Conservation (phyloP, 2,113 vertebrate genomes). For the Hymenochirus boettgeri region DNA sequence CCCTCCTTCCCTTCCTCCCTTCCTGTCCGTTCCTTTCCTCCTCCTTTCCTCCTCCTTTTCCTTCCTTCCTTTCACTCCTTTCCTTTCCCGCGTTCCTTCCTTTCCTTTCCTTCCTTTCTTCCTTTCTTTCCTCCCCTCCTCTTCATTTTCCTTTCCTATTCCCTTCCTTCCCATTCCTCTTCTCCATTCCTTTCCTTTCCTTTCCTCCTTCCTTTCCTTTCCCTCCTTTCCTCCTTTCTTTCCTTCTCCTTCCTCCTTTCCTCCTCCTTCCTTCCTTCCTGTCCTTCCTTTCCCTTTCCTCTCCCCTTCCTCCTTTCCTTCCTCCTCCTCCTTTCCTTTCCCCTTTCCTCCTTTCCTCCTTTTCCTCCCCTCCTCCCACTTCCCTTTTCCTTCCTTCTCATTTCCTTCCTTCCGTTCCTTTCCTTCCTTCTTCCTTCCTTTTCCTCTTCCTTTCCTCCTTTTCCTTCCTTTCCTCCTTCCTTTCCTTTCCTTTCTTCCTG, state of each 20-base stretch:
- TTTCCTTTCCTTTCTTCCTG: neutral
- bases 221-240: neutral
- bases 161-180: neutral
- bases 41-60: neutral
- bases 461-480: neutral
- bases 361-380: no score
- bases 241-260: no score
- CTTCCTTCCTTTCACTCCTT: neutral
- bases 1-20: neutral
- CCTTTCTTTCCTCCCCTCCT: neutral
- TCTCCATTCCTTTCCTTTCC: conserved; percentile 6
- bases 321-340: no score
- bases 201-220: no score
- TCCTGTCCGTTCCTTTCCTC: neutral
- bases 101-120: neutral
- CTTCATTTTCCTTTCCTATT: no score
- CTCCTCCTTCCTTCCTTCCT: neutral
- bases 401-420: neutral
- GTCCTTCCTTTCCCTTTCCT: conserved; percentile 8
- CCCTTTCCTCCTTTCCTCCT: no score
- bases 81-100: no score
- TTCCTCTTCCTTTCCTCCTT: neutral
- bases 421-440: neutral
- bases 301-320: no score
- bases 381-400: neutral